phyloP scores from a whole-genome alignment of 1,140 invertebrate genomes.

The Bicyclus anynana region DNA sequence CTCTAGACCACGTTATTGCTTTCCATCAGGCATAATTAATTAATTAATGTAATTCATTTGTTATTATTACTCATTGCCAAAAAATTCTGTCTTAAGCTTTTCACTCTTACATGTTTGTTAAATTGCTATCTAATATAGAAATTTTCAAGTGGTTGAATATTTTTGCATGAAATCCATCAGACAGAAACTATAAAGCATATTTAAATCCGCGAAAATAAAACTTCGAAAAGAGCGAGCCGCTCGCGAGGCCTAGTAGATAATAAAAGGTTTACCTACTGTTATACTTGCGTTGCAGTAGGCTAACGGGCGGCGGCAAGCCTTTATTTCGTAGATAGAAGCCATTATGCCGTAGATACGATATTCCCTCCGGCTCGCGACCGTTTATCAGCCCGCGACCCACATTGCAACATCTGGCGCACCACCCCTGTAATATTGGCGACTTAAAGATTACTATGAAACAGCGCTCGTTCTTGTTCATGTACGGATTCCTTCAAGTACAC shows the following conservation, averaged over 20 bases:
- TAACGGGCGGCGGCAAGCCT: constrained; percentile 9
- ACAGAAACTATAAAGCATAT: too few relatives aligned
- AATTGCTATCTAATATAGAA: too few relatives aligned
- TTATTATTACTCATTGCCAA: too few relatives aligned
- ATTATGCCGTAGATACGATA: constrained; percentile 46
- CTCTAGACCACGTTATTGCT: too few relatives aligned
- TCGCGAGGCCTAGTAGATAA: neutral
- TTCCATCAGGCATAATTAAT: too few relatives aligned
- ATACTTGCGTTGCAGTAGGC: neutral
- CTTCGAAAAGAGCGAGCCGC: neutral
- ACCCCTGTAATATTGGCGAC: constrained; percentile 35
- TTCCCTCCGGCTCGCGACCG: constrained; percentile 49
- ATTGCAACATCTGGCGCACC: constrained; percentile 59
- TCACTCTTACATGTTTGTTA: too few relatives aligned
- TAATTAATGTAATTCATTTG: too few relatives aligned
- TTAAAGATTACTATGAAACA: constrained; percentile 40
- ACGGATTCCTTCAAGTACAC: neutral
- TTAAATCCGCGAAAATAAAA: too few relatives aligned
- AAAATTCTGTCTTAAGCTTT: too few relatives aligned
- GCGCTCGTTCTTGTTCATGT: constrained; percentile 9
- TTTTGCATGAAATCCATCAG: too few relatives aligned
- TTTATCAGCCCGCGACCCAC: constrained; percentile 66
- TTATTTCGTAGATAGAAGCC: constrained; percentile 30
- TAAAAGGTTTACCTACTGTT: neutral
- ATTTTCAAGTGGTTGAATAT: too few relatives aligned